These are phyloP conservation scores for Myotis brandtii DNA, from an alignment of 2,113 vertebrate species.

Conservation along the genomic window DNA sequence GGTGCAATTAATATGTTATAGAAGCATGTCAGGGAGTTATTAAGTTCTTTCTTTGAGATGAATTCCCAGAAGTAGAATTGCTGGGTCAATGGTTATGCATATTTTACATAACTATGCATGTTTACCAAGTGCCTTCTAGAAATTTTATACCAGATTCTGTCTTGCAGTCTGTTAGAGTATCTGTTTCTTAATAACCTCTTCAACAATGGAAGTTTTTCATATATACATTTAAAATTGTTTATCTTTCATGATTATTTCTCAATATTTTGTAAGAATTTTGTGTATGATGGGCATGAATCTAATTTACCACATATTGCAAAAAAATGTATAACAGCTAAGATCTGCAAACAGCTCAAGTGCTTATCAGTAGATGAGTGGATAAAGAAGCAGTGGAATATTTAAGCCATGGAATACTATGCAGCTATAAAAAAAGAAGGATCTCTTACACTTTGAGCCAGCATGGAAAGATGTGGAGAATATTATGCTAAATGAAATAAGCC, in stretches of 20 bases:
- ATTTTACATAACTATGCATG: neutral
- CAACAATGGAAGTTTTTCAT: neutral
- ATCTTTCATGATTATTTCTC: neutral
- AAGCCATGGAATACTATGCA: too few relatives aligned
- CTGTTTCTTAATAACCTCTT: neutral
- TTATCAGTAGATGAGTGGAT: too few relatives aligned
- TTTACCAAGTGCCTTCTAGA: neutral
- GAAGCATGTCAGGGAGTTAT: neutral
- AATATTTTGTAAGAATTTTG: neutral
- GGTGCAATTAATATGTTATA: neutral
- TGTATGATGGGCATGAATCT: neutral
- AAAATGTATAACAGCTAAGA: too few relatives aligned
- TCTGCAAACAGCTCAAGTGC: too few relatives aligned
- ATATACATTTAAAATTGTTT: neutral
- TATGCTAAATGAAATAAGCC: too few relatives aligned
- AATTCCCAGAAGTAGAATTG: constrained; percentile 13
- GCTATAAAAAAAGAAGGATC: too few relatives aligned
- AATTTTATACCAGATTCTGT: neutral
- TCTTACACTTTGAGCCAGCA: too few relatives aligned
- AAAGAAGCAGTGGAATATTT: too few relatives aligned
- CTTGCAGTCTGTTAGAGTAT: neutral
- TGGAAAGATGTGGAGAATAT: too few relatives aligned
- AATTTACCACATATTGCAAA: neutral
- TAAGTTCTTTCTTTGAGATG: neutral
- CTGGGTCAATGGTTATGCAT: neutral